Evolutionary conservation across 53 echinoderm and acorn worm species (phyloP), one percentile per base, ranked within the genome.

Genomic region (Paracentrotus lividus): DNA sequence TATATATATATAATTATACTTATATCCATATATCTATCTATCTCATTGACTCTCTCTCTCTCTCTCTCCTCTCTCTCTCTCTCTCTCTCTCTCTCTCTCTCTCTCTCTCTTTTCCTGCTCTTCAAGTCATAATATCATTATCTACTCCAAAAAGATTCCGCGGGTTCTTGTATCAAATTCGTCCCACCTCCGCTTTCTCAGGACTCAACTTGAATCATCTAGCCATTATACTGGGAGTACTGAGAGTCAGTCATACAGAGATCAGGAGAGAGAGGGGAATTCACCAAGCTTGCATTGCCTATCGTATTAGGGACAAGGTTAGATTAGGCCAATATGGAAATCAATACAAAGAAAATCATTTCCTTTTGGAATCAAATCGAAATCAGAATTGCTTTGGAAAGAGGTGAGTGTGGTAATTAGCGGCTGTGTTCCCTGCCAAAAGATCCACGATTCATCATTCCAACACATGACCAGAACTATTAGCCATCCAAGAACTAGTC

Each of bases 311-410:
- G 57, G 87, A 34, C 57, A 87, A 56, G 87, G 56, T 54, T 52
- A 56, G 55, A n/a, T 89, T 42, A 27, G 36, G 90, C 90, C 90
- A 89, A 89, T 89, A 60, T 89, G 90, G 90, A 89, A 89, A 89
- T 89, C 90, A 89, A 89, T 89, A 89, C 90, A 89, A 65, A 89
- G 90, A 89, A 89, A 89, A 89, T 89, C 65, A 64, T 89, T 89
- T 89, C 90, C 90, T 89, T 89, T 89, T 89, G 90, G 64, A 89
- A 89, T 89, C 90, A 89, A 89, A 44, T 89, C 90, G 42, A 43
- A 89, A 65, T 61, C 90, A 89, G 42, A 14, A 89, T 89, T 61
- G 90, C 90, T 44, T 18, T 38, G 23, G 61, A 45, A 88, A 42
- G 36, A 49, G 87, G 40, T 56, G 55, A 87, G 33, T 56, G 54